Evolutionary conservation across 2,888 invertebrate species (phyloP), one percentile per base, ranked within the genome.

Genomic region (Prostheceraeus crozeri): DNA sequence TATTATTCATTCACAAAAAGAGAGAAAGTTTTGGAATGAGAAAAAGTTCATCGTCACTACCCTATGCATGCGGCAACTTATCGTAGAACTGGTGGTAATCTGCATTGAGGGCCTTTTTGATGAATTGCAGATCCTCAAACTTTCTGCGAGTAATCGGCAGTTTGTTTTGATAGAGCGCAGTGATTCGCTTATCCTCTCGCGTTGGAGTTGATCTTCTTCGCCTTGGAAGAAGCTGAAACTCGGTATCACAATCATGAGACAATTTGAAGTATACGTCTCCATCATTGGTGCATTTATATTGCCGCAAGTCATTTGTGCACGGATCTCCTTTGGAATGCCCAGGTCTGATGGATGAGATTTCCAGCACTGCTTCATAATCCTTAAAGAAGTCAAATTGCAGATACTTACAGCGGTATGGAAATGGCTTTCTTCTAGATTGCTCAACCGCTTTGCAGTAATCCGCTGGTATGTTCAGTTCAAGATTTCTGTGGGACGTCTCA

Each of bases 311-410:
- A 14, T 23, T 48, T 25, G 27, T 28, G 48, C 48, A 48, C 25
- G 27, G 19, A 48, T 48, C 48, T 4, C 48, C 48, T 48, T 48
- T 48, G 8, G 23, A 25, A 25, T 28, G 27, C 25, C 48, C n/a
- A 25, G 48, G 48, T 48, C 48, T 23, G 27, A 48, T 48, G 48
- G 48, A 48, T 28, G 48, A 48, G 23, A 48, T 23, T 23, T 48
- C 25, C 48, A 25, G 48, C 23, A 28, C 27, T 23, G 48, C 48
- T 28, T 48, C n/a, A 40, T 40, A 40, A 40, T 40, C 19, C 48
- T 48, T 21, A 48, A 48, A 48, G 23, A 48, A 48, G 10, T 6
- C 27, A 28, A 25, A 48, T 23, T 48, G 48, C 23, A 48, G 48
- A 48, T 48, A 48, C 27, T 48, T 48, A 14, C 11, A 19, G 23